Conservation (phyloP, 2,113 vertebrate species). For the Charadrius vociferus region DNA sequence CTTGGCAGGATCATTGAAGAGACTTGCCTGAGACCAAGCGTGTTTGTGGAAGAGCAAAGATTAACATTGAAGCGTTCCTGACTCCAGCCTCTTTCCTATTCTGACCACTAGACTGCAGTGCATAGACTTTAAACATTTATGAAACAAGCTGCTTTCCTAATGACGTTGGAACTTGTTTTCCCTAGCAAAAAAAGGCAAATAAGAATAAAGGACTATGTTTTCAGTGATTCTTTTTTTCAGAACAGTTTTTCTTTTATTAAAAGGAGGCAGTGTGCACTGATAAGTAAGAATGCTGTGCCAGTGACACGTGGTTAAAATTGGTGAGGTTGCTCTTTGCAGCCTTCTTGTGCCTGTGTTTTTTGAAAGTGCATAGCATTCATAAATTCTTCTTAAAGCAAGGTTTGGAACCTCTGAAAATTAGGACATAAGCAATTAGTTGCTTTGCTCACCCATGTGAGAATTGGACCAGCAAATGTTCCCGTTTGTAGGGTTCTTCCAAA, state of each 20-base stretch:
- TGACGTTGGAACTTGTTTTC: neutral
- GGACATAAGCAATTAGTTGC: neutral
- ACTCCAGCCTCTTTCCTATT: neutral
- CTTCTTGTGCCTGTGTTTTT: neutral
- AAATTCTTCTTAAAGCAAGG: neutral
- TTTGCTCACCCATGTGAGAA: neutral
- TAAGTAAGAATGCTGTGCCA: neutral
- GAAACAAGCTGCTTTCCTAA: neutral
- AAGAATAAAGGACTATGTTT: neutral
- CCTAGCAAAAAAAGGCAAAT: neutral
- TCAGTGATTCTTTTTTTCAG: neutral
- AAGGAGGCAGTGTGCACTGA: neutral
- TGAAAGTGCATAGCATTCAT: neutral
- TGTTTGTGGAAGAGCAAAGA: conserved; percentile 17
- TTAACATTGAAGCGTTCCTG: neutral
- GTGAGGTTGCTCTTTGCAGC: neutral
- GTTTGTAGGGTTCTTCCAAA: neutral
- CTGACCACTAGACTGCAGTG: conserved; percentile 57
- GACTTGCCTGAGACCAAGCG: neutral
- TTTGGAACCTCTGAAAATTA: neutral
- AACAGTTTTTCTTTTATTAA: neutral
- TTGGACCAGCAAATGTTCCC: neutral
- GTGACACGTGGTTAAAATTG: neutral
- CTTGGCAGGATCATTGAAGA: conserved; percentile 20
- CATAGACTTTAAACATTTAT: neutral